Percentiles rank a stretch among this genome's conserved stretches.
These are phyloP conservation scores for Pangasianodon hypophthalmus DNA, from an alignment of 2,113 vertebrate species.

Conservation along the genomic window DNA sequence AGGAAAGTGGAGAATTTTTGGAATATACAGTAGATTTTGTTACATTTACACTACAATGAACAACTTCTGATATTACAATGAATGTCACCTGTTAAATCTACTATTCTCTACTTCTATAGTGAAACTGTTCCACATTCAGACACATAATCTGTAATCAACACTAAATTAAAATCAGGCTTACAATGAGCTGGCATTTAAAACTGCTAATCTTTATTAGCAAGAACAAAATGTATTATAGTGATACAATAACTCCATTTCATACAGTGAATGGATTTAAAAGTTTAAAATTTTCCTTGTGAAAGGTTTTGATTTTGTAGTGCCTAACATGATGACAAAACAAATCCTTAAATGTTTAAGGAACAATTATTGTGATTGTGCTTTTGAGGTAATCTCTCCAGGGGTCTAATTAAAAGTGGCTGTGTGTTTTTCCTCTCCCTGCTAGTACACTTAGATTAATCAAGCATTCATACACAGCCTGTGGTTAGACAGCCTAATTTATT, in stretches of 20 bases:
- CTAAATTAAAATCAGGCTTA: not conserved
- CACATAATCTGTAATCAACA: not conserved
- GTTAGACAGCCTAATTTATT: constrained; percentile 47
- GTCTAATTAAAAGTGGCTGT: constrained; percentile 70
- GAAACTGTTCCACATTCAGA: not conserved
- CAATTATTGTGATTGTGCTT: constrained; percentile 65
- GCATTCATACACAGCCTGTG: not conserved
- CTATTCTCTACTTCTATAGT: not conserved
- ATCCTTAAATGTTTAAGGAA: constrained; percentile 72
- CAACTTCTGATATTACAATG: not conserved
- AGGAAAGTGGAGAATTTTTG: not conserved
- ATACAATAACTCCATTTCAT: not conserved
- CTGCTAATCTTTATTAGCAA: not conserved
- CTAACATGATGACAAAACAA: constrained; percentile 30
- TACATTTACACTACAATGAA: not conserved
- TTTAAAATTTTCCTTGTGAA: not conserved
- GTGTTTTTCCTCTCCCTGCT: constrained; percentile 53
- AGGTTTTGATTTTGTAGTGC: not conserved
- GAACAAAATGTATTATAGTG: not conserved
- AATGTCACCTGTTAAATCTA: not conserved
- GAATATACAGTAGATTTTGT: not conserved
- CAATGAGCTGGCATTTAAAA: not conserved
- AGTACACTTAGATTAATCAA: constrained; percentile 43
- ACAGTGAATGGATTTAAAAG: not conserved
- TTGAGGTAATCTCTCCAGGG: constrained; percentile 71